Base-by-base conservation (phyloP, 2,797 vertebrate genomes). In the Danio jaintianensis region DNA sequence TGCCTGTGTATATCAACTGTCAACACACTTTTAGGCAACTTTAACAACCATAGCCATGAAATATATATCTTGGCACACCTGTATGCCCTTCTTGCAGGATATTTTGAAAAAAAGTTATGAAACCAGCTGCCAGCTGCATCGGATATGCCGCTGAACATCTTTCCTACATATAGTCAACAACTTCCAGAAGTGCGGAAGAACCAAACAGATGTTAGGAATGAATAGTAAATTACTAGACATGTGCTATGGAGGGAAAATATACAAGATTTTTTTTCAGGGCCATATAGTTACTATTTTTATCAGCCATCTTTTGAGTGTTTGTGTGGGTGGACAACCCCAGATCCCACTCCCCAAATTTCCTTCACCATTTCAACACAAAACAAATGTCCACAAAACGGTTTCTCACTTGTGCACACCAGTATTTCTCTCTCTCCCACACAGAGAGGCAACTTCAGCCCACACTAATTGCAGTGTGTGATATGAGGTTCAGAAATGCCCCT, bases 401-500 rank as follows among this genome's bases (percentile, higher is more conserved):
- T 75, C 11, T 58, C 45, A 5, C 50, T 78, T 70, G 78, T 50
- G 36, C 58, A 18, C 40, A 63, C 56, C 15, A 42, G 59, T 42
- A 43, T 53, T 81, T 29, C 40, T 78, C 62, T 22, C 56, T 53
- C 69, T 78, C 73, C 79, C 80, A 82, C 80, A 66, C 75, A 66
- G 53, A 78, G 58, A 76, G 74, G 48, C 42, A 48, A 78, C 53
- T 82, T 72, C 61, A 78, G 80, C 80, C 80, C 80, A 82, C 80
- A 66, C 80, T 82, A 78, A 82, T 82, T 82, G 50, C 75, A 50
- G 42, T 58, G 16, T 64, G 80, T 62, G 20, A 64, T 78, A 20
- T 12, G 52, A 82, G 59, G 74, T 82, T 72, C 68, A 82, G 74
- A 82, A 82, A 82, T 82, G 80, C 67, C 80, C 80, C 74, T 82